phyloP scores from a whole-genome alignment of 2,113 vertebrate genomes.

The Coptodon bakossiorum region DNA sequence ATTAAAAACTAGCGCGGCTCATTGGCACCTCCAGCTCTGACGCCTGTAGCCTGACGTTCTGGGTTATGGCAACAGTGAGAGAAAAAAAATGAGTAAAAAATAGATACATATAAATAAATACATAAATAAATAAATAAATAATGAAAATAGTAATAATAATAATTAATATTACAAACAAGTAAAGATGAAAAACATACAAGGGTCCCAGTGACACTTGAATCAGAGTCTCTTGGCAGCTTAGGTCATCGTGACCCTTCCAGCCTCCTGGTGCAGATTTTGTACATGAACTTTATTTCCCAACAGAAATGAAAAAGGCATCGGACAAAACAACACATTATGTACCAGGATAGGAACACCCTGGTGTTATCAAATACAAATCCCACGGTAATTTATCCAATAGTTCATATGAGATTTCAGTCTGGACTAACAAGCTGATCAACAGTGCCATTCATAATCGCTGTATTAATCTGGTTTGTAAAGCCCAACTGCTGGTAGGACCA shows the following conservation, averaged over 20 bases:
- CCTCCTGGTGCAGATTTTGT: neutral
- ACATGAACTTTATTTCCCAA: neutral
- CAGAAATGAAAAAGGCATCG: neutral
- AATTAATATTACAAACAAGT: fast-evolving
- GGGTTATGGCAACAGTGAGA: neutral
- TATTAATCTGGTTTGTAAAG: neutral
- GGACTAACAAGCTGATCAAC: neutral
- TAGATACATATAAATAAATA: neutral
- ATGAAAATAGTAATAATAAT: neutral
- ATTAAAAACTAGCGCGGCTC: neutral
- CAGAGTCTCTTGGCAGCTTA: neutral
- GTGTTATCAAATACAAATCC: neutral
- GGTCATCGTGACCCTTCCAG: neutral
- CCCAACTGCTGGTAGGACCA: fast-evolving
- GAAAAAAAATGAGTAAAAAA: neutral
- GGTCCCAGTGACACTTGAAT: neutral
- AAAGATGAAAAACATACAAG: neutral
- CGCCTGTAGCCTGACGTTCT: fast-evolving
- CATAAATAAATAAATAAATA: neutral
- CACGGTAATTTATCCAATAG: neutral
- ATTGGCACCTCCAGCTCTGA: neutral
- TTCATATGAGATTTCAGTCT: neutral
- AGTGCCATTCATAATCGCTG: neutral
- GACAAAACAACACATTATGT: neutral
- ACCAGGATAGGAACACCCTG: neutral